These are phyloP conservation scores for Psittacula derbiana DNA, from an alignment of 2,797 vertebrate species.

Conservation along the genomic window DNA sequence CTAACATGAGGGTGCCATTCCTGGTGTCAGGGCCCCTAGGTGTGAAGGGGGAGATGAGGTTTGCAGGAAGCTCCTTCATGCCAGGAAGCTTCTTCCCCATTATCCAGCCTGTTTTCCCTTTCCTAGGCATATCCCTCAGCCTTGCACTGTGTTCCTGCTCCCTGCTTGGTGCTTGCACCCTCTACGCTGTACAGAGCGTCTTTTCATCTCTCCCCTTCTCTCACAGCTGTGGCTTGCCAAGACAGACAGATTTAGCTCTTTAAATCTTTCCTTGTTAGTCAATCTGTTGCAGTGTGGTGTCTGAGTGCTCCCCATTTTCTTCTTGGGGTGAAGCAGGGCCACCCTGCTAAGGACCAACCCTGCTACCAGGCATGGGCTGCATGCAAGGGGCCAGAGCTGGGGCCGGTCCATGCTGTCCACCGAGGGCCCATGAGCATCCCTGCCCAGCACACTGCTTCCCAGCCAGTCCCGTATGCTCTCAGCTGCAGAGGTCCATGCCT, in stretches of 20 bases:
- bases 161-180: not conserved
- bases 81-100: not conserved
- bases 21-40: no score
- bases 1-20: rapidly evolving
- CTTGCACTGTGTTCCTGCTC: not conserved
- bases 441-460: not conserved
- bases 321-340: not conserved
- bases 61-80: not conserved
- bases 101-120: not conserved
- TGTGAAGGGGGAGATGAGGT: not conserved
- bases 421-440: not conserved
- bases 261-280: not conserved
- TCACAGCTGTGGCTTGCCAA: not conserved
- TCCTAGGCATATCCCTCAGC: not conserved
- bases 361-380: rapidly evolving
- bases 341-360: not conserved
- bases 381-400: not conserved
- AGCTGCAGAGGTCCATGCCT: not conserved
- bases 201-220: not conserved
- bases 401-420: rapidly evolving
- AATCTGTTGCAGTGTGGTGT: rapidly evolving
- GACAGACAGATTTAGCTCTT: not conserved
- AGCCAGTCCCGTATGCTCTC: rapidly evolving
- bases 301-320: not conserved
- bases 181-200: rapidly evolving